These are phyloP conservation scores for Emydocephalus ijimae DNA, from an alignment of 2,113 vertebrate species.

Conservation along the genomic window DNA sequence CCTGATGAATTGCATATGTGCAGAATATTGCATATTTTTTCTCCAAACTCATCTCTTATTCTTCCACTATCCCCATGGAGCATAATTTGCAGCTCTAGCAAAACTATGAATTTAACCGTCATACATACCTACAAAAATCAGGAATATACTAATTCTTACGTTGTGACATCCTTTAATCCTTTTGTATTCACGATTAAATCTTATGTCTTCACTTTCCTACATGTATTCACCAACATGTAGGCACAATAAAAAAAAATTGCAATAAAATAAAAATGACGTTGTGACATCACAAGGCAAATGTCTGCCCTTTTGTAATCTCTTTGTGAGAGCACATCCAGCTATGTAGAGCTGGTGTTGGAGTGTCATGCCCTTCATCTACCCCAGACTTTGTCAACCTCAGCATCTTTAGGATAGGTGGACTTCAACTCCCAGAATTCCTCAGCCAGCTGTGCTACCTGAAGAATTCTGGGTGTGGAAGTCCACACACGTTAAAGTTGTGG, in stretches of 20 bases:
- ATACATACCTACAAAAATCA: background rate
- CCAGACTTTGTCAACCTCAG: background rate
- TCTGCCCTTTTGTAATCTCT: background rate
- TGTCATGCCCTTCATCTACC: background rate
- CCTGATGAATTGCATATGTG: background rate
- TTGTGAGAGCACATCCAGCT: background rate
- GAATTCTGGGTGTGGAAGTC: background rate
- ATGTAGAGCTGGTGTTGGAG: background rate
- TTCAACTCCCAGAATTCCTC: background rate
- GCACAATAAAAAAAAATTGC: background rate
- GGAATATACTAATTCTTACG: background rate
- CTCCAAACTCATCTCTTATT: background rate
- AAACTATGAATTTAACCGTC: background rate
- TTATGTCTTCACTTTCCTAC: background rate
- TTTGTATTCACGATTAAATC: background rate
- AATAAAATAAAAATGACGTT: background rate
- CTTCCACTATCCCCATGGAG: background rate
- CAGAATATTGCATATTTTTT: background rate
- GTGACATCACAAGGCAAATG: background rate
- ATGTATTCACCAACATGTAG: background rate
- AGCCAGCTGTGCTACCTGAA: background rate
- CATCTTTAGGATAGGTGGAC: background rate
- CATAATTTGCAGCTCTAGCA: background rate
- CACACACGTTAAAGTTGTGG: background rate
- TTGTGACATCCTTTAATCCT: background rate